Conservation (phyloP, 2,797 vertebrate species). For the Falco biarmicus region DNA sequence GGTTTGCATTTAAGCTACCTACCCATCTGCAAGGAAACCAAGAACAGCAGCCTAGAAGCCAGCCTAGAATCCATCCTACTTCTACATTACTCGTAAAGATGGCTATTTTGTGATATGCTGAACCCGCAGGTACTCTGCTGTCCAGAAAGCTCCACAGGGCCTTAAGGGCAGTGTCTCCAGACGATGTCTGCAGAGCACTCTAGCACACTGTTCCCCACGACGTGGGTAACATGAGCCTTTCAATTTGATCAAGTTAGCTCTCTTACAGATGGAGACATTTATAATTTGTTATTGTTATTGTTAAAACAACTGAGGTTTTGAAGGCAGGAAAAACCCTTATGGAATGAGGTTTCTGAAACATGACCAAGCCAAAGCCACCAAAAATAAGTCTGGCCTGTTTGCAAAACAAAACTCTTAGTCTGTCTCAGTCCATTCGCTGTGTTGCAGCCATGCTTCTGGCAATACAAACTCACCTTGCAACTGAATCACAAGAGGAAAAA, state of each 20-base stretch:
- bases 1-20: not conserved
- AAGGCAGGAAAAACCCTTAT: conserved; percentile 41
- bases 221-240: not conserved
- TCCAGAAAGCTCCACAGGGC: not conserved
- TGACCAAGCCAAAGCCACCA: conserved; percentile 60
- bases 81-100: not conserved
- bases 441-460: not conserved
- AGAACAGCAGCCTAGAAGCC: not conserved
- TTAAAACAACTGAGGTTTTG: conserved; percentile 55
- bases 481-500: not conserved
- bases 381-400: conserved; percentile 62
- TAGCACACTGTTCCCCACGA: not conserved
- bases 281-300: conserved; percentile 59
- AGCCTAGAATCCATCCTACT: not conserved
- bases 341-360: conserved; percentile 66
- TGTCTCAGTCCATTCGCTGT: conserved; percentile 28
- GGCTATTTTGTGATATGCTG: not conserved
- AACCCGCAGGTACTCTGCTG: not conserved
- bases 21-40: not conserved
- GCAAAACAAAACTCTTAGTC: conserved; percentile 57
- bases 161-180: not conserved
- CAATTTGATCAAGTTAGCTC: not conserved
- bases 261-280: conserved; percentile 28
- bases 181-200: not conserved
- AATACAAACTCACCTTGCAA: not conserved